Evolutionary conservation across 92 coral and sea anemone species (phyloP), one percentile per base, ranked within the genome.

Genomic region (Epizoanthus illoricatus): DNA sequence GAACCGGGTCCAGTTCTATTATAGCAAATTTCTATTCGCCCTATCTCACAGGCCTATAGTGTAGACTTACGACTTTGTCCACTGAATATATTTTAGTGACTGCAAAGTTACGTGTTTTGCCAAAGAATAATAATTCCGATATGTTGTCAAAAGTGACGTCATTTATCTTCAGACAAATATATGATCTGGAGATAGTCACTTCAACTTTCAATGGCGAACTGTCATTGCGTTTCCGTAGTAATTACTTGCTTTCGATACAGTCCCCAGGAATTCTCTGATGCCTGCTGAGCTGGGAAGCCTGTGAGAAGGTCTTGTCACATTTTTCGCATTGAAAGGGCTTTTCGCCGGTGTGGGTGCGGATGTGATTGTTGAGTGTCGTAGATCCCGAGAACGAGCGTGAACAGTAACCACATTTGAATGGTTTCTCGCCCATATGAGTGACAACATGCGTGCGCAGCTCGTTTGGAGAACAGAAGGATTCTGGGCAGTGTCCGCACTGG

Each of bases 361-460:
- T 94, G 68, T 97, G 99, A 64, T 97, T 97, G 85, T 94, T 91
- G 71, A 97, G 92, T 20, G 99, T 97, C 15, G 99, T 97, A 39
- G 98, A 92, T 41, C 99, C 99, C 0, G 99, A 97, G 81, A 97
- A 97, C 69, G 98, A 89, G 86, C 99, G 99, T 75, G 94, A 91
- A 84, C 99, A 97, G 85, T 91, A 97, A 7, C 99, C 99, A 73
- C 99, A 97, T 80, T 97, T 97, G 80, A 97, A 97, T 88, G 93
- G 97, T 66, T 92, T 94, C 71, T 97, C 98, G 76, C 89, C 92
- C 79, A 94, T 89, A 64, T 97, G 99, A 64, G 92, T 91, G 63
- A 88, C 98, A 39, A 97, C 99, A 41, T 97, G 99, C 65, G 92
- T 89, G 80, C 99, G 99, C 83, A 97, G 94, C 72, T 88, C 96